Base-by-base conservation (phyloP, 2,797 vertebrate species). In the Sebastes kiyomatsui region DNA sequence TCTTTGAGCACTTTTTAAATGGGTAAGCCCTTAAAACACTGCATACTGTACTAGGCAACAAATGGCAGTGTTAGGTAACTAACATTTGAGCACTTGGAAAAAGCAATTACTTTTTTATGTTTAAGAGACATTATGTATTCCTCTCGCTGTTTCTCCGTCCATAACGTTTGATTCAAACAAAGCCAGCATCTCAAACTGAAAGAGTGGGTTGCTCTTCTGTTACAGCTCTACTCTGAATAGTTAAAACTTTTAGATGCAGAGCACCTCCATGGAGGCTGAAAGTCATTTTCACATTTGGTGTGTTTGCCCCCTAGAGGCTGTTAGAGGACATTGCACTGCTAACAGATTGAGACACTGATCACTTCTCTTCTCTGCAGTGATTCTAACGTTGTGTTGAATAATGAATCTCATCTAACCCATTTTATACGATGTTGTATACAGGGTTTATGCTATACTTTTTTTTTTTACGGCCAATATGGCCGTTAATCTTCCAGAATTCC, bases 1-100 rank as follows among this genome's bases (percentile, higher is more conserved):
- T 99, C 84, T 99, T 99, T 90, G 98, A 99, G 93, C 98, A 99
- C 95, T 96, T 99, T 93, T 94, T 99, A 90, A 99, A 99, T 89
- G 99, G 99, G 99, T 99, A 95, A 96, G 98, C 88, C n/a, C 32
- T 59, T 9, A n/a, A 55, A 66, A n/a, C 33, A 55, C 28, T 60
- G 4, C 6, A 27, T 7, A 11, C 11, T 46, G 16, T 64, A 55
- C 20, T 8, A 13, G 25, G 54, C 14, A 25, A 1, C 7, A 20
- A n/a, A 9, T 23, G 12, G 18, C 6, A 27, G 38, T n/a, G 54
- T 38, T 25, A 49, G 11, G 12, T 25, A 54, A 32, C 52, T 13
- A 67, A 61, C 52, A 23, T 30, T 23, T 18, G 3, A 13, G 12
- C 67, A 30, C 49, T 2, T 32, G 7, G 28, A 11, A n/a, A 64